Base-by-base conservation (phyloP, 2,797 vertebrate genomes). In the Schizopygopsis malacanthus region DNA sequence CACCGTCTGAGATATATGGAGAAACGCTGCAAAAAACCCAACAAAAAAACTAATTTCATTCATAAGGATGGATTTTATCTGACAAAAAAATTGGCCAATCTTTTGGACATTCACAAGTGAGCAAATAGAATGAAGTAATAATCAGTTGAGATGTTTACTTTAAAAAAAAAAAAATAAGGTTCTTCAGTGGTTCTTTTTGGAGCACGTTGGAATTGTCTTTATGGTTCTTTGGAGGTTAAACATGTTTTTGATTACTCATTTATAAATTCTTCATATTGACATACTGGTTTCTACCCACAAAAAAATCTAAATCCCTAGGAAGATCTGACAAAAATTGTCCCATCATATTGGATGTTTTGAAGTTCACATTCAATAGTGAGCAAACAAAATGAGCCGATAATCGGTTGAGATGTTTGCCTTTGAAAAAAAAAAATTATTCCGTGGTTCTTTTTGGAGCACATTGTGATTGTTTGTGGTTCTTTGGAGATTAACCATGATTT, bases 1-100 rank as follows among this genome's bases (percentile, higher is more conserved):
- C 69, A 47, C 25, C 11, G 37, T 15, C 52, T 50, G 56, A 65
- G 43, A 81, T 80, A 54, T 82, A 86, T 83, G 82, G 59, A 71
- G 85, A 87, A 65, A 85, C 9, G 12, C 12, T 41, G 22, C 13
- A 10, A 50, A 75, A n/a, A 25, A 41, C 25, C 25, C 25, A 28
- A 28, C 25, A 22, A n/a, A 1, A 69, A n/a, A 22, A 9, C 9
- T 3, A 22, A 3, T 77, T 82, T 69, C 18, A 81, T 63, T 82
- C 69, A 72, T 59, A 15, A 61, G 12, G 67, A 69, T 79, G 8
- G 4, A 22, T 56, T 25, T 79, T 10, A 3, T 50, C 45, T 50
- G 45, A 28, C n/a, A 4, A 18, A 28, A 28, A 45, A 25, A 18
- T 6, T 28, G 41, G 9, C 25, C 61, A 5, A 22, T 80, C 10